phyloP scores from a whole-genome alignment of 2,113 vertebrate genomes.

The Cacatua alba region DNA sequence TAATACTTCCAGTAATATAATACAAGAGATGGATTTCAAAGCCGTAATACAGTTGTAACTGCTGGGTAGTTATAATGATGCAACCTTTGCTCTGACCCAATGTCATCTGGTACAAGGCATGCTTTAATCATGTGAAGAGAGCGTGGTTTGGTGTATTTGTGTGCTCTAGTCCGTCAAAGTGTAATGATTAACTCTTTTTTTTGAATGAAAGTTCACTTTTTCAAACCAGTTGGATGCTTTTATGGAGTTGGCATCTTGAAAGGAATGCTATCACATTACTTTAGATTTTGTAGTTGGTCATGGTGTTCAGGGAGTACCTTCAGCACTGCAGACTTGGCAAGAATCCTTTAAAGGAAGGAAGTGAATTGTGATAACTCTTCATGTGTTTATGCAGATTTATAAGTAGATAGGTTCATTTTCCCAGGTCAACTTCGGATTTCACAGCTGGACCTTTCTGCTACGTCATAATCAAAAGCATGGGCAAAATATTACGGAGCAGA shows the following conservation, averaged over 20 bases:
- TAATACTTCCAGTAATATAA: neutral
- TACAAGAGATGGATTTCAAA: neutral
- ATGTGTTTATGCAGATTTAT: neutral
- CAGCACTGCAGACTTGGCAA: neutral
- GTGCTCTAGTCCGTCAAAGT: neutral
- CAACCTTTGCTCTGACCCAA: neutral
- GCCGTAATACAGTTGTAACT: neutral
- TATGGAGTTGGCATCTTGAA: neutral
- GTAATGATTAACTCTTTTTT: neutral
- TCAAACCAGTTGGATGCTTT: neutral
- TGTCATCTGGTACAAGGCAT: neutral
- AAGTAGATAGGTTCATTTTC: neutral
- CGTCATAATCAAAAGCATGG: neutral
- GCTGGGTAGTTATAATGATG: neutral
- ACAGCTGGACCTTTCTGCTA: neutral
- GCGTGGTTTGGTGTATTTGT: neutral
- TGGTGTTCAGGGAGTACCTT: neutral
- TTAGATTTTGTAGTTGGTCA: neutral
- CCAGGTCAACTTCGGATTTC: neutral
- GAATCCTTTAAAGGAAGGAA: neutral
- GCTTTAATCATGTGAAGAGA: neutral
- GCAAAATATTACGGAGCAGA: neutral
- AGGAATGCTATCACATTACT: neutral
- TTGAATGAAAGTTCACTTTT: neutral
- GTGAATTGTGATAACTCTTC: neutral